Evolutionary conservation across 2,888 invertebrate genomes (phyloP), one percentile per base, ranked within the genome.

Genomic region (Quadriops clusia): DNA sequence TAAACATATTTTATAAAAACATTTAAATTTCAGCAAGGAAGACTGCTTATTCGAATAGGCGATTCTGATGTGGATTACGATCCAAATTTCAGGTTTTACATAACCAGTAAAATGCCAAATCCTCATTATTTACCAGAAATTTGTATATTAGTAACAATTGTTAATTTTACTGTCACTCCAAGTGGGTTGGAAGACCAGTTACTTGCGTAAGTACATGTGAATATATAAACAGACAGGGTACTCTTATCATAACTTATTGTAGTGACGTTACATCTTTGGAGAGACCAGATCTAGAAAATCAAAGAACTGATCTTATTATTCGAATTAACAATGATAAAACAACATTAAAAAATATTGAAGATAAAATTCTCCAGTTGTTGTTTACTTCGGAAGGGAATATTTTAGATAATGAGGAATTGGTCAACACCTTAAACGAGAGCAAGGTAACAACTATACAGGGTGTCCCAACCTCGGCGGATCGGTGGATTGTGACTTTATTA

Each of bases 121-220:
- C 94, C 94, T 0, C 91, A 91, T 63, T 93, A 90, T 59, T 61
- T 91, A 38, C 93, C 93, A 0, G 91, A 93, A 59, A 75, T 90
- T 37, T 89, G 91, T 51, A 87, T 87, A 36, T 86, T 89, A 65
- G 91, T 91, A 2, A 87, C 89, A 0, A 67, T 94, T 7, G 81
- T 94, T 5, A 93, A 94, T 62, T 94, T 94, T 54, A 83, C 90
- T 30, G 91, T 93, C 17, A 91, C 91, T 0, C 74, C 78, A 1
- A 78, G 78, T 23, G 93, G 93, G 3, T 64, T 94, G 3, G 91
- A 93, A 56, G 93, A 93, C 58, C 93, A 93, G 54, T 62, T 94
- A 20, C 64, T 93, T 21, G 86, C 86, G 90, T 77, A 68, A 78
- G 70, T 70, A 58, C 9, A n/a, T 24, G 7, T 3, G 8, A 5